Conservation (phyloP, 2,888 invertebrate genomes). For the Cerceris rybyensis region DNA sequence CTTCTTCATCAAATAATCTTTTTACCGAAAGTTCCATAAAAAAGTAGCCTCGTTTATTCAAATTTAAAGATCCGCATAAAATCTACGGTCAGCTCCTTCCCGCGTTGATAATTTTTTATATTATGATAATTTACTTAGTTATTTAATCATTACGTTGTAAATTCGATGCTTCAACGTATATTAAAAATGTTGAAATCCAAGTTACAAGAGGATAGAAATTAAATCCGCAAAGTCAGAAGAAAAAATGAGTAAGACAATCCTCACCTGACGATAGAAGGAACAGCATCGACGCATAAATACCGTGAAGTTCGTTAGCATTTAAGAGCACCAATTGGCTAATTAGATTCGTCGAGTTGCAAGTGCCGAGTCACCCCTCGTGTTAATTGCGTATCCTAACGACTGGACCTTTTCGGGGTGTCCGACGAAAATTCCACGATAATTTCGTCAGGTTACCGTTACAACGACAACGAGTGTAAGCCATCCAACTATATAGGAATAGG, state of each 20-base stretch:
- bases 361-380: conserved; percentile 30
- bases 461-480: conserved; percentile 38
- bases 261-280: conserved; percentile 9
- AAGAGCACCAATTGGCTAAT: conserved; percentile 33
- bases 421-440: conserved; percentile 51
- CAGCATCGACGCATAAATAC: conserved; percentile 21
- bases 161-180: no score
- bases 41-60: no score
- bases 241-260: no score
- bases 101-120: no score
- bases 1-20: background rate
- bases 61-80: no score
- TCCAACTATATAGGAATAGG: background rate
- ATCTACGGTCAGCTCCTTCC: no score
- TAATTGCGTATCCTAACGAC: conserved; percentile 54
- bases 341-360: background rate
- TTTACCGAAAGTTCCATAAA: background rate
- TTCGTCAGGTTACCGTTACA: conserved; percentile 33
- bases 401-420: conserved; percentile 27
- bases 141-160: no score
- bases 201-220: no score
- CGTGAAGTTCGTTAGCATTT: conserved; percentile 48
- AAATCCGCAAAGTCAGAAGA: background rate
- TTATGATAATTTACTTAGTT: no score
- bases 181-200: no score